A percentile compares a stretch with the other conserved stretches of the same genome.
phyloP scores from a whole-genome alignment of 2,888 invertebrate species.

The Mythimna lalbum region DNA sequence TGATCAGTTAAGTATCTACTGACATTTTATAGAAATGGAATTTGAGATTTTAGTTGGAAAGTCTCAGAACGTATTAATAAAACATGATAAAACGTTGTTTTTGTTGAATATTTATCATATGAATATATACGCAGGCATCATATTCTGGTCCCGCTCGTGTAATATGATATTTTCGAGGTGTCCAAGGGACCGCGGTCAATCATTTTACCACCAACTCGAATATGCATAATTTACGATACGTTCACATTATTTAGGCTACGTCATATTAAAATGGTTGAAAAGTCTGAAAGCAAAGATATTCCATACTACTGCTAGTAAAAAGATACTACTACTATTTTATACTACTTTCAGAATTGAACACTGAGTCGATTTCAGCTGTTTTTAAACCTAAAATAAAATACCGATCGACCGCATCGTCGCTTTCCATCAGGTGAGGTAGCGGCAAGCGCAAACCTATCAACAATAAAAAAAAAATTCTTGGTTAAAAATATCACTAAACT shows the following conservation, averaged over 20 bases:
- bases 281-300: too few species aligned
- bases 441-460: too few species aligned
- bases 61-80: constrained; percentile 1
- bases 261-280: neutral
- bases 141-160: constrained; percentile 17
- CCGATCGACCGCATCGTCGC: too few species aligned
- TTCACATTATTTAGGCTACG: constrained; percentile 7
- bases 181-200: constrained; percentile 25
- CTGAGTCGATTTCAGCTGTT: too few species aligned
- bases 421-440: too few species aligned
- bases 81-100: neutral
- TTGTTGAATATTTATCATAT: constrained; percentile 31
- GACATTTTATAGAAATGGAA: constrained; percentile 1
- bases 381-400: too few species aligned
- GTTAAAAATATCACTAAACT: too few species aligned
- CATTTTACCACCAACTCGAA: constrained; percentile 23
- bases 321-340: too few species aligned
- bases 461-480: too few species aligned
- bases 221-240: constrained; percentile 14
- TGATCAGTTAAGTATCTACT: constrained; percentile 4
- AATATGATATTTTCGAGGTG: constrained; percentile 45
- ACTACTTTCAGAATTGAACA: too few species aligned
- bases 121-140: constrained; percentile 14
- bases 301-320: too few species aligned
- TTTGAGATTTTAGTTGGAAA: constrained; percentile 8